Conservation (phyloP, 2,113 vertebrate genomes). For the Colius striatus region DNA sequence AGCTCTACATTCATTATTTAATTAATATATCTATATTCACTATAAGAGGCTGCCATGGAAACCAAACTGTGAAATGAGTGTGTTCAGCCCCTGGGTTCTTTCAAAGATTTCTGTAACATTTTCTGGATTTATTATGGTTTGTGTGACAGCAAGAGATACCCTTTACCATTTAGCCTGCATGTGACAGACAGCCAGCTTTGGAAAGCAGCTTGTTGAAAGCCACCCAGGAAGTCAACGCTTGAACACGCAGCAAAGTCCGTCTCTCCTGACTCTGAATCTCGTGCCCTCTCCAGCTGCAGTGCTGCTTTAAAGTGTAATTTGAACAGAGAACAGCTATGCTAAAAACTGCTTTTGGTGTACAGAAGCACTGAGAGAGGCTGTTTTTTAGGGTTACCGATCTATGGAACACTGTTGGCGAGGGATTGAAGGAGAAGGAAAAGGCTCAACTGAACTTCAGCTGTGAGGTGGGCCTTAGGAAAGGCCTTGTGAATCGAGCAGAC, state of each 20-base stretch:
- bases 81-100: background rate
- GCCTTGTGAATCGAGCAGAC: accelerated
- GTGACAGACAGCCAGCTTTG: background rate
- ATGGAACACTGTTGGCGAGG: accelerated
- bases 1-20: conserved; percentile 21
- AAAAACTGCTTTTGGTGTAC: background rate
- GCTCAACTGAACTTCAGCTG: background rate
- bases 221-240: accelerated
- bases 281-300: accelerated
- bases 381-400: background rate
- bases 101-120: background rate
- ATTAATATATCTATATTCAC: background rate
- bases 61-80: background rate
- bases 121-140: conserved; percentile 22
- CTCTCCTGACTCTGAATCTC: background rate
- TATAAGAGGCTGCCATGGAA: conserved; percentile 27
- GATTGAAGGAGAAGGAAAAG: background rate
- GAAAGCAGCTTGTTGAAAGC: background rate
- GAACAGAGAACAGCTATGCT: background rate
- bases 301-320: background rate
- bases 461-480: background rate
- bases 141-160: background rate
- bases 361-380: background rate
- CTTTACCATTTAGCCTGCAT: background rate
- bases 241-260: accelerated